Percentiles rank a stretch among this genome's conserved stretches.
Evolutionary conservation across 2,113 vertebrate species (phyloP).

Genomic region (Callipepla squamata): DNA sequence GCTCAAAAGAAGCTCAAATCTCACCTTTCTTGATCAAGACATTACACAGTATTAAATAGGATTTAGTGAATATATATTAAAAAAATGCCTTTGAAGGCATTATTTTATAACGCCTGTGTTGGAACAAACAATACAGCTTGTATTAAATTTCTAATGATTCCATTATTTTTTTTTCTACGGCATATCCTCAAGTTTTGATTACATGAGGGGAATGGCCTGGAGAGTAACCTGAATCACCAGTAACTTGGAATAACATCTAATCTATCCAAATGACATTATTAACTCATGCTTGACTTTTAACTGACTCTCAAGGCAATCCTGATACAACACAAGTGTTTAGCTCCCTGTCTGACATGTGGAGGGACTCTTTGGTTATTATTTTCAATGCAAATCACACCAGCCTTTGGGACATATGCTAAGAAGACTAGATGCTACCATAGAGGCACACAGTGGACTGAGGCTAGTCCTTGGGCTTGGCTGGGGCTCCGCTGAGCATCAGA

Average conservation of each 20-base stretch:
- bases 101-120: neutral
- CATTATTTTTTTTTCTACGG: neutral
- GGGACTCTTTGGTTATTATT: neutral
- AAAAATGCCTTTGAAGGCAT: neutral
- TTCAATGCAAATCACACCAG: neutral
- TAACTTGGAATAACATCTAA: neutral
- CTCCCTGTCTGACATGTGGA: neutral
- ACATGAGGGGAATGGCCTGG: neutral
- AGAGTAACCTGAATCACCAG: neutral
- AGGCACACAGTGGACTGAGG: neutral
- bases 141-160: neutral
- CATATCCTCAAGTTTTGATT: neutral
- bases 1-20: neutral
- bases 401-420: neutral
- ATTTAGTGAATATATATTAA: neutral
- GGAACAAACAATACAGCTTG: neutral
- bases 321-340: neutral
- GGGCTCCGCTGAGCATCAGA: neutral
- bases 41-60: neutral
- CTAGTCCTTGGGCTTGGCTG: neutral
- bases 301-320: neutral
- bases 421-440: neutral
- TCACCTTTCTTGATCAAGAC: neutral
- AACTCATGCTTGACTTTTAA: neutral
- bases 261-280: neutral